Evolutionary conservation across 2,797 vertebrate species (phyloP).

Genomic region (Smutsia temminckii): DNA sequence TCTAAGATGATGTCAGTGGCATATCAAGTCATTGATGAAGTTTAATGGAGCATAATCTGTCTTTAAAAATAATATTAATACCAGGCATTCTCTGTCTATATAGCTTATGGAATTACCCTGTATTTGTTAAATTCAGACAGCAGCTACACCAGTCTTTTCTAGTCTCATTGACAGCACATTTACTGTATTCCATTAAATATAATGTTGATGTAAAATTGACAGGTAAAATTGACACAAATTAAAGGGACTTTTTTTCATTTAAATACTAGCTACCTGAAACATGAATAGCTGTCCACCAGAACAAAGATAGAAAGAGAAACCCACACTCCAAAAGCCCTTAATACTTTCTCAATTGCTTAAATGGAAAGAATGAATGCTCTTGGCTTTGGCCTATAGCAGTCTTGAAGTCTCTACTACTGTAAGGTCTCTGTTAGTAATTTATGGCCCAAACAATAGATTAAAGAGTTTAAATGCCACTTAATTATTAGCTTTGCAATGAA

Average conservation of each 20-base stretch:
- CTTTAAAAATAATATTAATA: not conserved
- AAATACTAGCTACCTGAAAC: constrained; percentile 7
- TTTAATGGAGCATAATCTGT: not conserved
- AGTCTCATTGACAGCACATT: not conserved
- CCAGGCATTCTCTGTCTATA: not conserved
- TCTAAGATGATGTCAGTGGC: not conserved
- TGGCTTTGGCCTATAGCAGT: not conserved
- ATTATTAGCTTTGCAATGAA: not conserved
- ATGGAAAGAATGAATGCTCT: not conserved
- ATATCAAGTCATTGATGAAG: not conserved
- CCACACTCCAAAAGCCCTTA: not conserved
- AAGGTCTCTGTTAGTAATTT: not conserved
- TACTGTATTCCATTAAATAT: not conserved
- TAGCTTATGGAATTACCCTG: not conserved
- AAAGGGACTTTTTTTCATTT: not conserved
- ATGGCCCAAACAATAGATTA: not conserved
- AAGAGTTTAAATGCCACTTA: not conserved
- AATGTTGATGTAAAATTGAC: not conserved
- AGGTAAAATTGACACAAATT: constrained; percentile 5
- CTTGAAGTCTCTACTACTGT: not conserved
- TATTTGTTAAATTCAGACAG: constrained; percentile 9
- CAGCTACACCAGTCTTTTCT: not conserved
- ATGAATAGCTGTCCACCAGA: not conserved
- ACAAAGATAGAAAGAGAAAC: constrained; percentile 12
- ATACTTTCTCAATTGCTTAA: not conserved